phyloP scores from a whole-genome alignment of 2,113 vertebrate species.

The Pseudopipra pipra region DNA sequence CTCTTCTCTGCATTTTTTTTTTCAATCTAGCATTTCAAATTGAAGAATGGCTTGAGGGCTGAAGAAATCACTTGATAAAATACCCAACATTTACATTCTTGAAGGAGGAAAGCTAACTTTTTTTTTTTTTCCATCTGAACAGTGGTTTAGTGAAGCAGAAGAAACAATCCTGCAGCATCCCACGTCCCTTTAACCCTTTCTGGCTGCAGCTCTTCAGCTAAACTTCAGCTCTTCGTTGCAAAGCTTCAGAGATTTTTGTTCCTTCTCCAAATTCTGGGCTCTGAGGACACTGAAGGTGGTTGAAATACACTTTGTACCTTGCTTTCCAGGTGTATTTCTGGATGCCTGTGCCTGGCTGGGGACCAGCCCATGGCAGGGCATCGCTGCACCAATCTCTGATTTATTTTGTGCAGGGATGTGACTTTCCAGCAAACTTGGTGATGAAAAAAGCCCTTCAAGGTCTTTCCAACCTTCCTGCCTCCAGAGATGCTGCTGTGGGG shows the following conservation, averaged over 20 bases:
- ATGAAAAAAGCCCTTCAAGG: neutral
- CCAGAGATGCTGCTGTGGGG: accelerated
- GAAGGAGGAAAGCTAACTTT: neutral
- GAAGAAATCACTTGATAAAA: conserved; percentile 29
- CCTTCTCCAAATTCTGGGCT: neutral
- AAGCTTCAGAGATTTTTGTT: neutral
- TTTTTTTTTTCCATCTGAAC: neutral
- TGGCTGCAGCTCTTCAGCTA: neutral
- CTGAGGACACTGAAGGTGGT: neutral
- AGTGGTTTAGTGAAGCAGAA: neutral
- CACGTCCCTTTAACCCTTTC: neutral
- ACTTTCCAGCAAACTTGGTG: neutral
- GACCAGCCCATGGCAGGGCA: neutral
- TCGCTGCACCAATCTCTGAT: neutral
- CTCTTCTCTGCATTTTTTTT: neutral
- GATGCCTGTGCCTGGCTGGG: neutral
- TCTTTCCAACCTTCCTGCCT: neutral
- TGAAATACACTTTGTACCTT: neutral
- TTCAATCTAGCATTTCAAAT: conserved; percentile 56
- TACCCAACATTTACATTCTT: conserved; percentile 13
- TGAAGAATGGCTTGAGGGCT: conserved; percentile 48
- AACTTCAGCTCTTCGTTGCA: neutral
- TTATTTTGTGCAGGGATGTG: neutral
- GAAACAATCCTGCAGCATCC: neutral
- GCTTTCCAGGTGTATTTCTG: neutral